Evolutionary conservation across 2,888 invertebrate genomes (phyloP).

Genomic region (Scaptomyza tumidula): DNA sequence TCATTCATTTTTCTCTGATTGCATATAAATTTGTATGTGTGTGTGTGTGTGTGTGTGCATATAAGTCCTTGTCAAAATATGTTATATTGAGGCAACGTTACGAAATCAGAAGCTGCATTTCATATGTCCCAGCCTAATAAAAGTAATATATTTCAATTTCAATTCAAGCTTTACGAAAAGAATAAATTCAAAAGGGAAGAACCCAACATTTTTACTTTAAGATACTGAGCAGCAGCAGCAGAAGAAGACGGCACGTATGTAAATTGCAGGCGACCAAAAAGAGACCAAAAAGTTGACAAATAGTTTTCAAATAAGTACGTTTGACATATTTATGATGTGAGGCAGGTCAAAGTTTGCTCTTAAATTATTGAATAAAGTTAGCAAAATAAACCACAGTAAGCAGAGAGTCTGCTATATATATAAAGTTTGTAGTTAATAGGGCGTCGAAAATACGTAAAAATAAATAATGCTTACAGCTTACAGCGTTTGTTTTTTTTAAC

Average conservation of each 20-base stretch:
- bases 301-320: slow-evolving; percentile 59
- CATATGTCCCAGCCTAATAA: slow-evolving; percentile 44
- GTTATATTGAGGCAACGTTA: slow-evolving; percentile 59
- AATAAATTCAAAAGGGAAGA: slow-evolving; percentile 2
- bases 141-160: slow-evolving; percentile 71
- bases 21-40: slow-evolving; percentile 9
- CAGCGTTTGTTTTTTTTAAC: not conserved
- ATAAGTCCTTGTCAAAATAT: slow-evolving; percentile 49
- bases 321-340: slow-evolving; percentile 63
- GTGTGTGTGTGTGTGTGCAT: slow-evolving; percentile 39
- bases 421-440: slow-evolving; percentile 14
- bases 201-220: slow-evolving; percentile 4
- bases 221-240: slow-evolving; percentile 1
- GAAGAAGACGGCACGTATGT: not conserved
- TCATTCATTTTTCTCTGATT: slow-evolving; percentile 2
- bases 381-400: slow-evolving; percentile 11
- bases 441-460: slow-evolving; percentile 2
- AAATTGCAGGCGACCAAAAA: too few relatives aligned
- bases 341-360: slow-evolving; percentile 42
- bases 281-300: slow-evolving; percentile 67
- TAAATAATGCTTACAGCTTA: not conserved
- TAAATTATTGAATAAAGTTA: slow-evolving; percentile 54
- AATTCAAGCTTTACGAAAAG: slow-evolving; percentile 53
- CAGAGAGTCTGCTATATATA: slow-evolving; percentile 15
- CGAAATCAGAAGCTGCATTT: slow-evolving; percentile 37